Conservation (phyloP, 2,797 vertebrate species). For the Serranus cabrilla region DNA sequence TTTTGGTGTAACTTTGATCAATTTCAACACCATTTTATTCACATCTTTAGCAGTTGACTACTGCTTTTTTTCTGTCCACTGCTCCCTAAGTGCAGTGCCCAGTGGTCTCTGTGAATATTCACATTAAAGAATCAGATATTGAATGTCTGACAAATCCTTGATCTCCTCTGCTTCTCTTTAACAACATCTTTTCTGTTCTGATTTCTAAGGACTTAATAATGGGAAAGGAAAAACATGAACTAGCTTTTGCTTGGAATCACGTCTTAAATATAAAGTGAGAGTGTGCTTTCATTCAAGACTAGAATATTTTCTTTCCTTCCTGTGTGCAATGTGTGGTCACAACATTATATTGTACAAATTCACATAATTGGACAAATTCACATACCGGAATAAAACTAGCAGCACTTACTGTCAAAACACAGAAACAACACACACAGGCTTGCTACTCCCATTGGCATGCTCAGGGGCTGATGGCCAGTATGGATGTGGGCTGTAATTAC, state of each 20-base stretch:
- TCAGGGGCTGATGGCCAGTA: constrained; percentile 41
- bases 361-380: neutral
- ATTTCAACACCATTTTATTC: neutral
- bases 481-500: constrained; percentile 67
- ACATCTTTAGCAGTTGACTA: neutral
- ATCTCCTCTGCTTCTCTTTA: constrained; percentile 18
- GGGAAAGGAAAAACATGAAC: constrained; percentile 8
- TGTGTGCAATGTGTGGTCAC: neutral
- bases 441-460: constrained; percentile 6
- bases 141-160: constrained; percentile 24
- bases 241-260: constrained; percentile 13
- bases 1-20: constrained; percentile 5
- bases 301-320: neutral
- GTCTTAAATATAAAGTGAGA: too few relatives aligned
- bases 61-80: neutral
- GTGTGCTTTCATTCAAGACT: too few relatives aligned
- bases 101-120: constrained; percentile 15
- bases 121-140: constrained; percentile 18
- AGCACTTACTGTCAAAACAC: constrained; percentile 9
- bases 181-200: neutral
- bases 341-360: neutral
- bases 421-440: neutral
- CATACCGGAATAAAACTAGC: neutral
- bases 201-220: constrained; percentile 29
- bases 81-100: neutral